A percentile compares a stretch with the other conserved stretches of the same genome.
phyloP scores from a whole-genome alignment of 1,140 invertebrate species.

The Drosophila punjabiensis region DNA sequence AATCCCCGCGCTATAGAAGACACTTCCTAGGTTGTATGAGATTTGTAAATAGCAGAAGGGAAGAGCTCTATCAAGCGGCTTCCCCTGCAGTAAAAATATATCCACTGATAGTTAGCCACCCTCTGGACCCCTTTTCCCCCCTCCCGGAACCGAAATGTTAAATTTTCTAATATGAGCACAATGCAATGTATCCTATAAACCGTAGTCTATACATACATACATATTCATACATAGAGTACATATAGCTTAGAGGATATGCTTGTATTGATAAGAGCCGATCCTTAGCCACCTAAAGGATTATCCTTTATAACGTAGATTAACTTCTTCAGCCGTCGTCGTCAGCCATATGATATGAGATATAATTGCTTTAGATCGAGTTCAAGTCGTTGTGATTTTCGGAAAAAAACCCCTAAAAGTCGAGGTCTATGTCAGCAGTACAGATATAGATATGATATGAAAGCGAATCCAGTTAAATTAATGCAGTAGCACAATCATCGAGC shows the following conservation, averaged over 20 bases:
- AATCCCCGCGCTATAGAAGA: slow-evolving; percentile 31
- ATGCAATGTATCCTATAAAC: slow-evolving; percentile 84
- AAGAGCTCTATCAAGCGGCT: neutral
- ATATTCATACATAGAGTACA: slow-evolving; percentile 51
- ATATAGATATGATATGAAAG: slow-evolving; percentile 32
- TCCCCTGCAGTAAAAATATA: slow-evolving; percentile 5
- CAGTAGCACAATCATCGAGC: slow-evolving; percentile 78
- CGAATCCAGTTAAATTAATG: slow-evolving; percentile 56
- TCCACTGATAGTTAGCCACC: slow-evolving; percentile 6
- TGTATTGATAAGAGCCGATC: slow-evolving; percentile 31
- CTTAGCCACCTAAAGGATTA: slow-evolving; percentile 30
- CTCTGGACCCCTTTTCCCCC: neutral
- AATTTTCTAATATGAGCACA: slow-evolving; percentile 81
- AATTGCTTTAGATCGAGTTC: slow-evolving; percentile 67
- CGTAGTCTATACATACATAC: slow-evolving; percentile 72
- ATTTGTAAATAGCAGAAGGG: slow-evolving; percentile 67
- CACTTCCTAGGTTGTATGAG: slow-evolving; percentile 77
- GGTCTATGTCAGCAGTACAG: slow-evolving; percentile 14
- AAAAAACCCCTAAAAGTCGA: slow-evolving; percentile 14
- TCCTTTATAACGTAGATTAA: slow-evolving; percentile 37
- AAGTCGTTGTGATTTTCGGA: slow-evolving; percentile 73
- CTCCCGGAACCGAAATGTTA: slow-evolving; percentile 65
- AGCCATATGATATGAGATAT: slow-evolving; percentile 53
- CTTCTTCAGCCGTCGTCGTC: slow-evolving; percentile 45
- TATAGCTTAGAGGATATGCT: slow-evolving; percentile 41